A percentile compares a stretch with the other conserved stretches of the same genome.
These are phyloP conservation scores for Clupea harengus DNA, from an alignment of 2,113 vertebrate species.

Conservation along the genomic window DNA sequence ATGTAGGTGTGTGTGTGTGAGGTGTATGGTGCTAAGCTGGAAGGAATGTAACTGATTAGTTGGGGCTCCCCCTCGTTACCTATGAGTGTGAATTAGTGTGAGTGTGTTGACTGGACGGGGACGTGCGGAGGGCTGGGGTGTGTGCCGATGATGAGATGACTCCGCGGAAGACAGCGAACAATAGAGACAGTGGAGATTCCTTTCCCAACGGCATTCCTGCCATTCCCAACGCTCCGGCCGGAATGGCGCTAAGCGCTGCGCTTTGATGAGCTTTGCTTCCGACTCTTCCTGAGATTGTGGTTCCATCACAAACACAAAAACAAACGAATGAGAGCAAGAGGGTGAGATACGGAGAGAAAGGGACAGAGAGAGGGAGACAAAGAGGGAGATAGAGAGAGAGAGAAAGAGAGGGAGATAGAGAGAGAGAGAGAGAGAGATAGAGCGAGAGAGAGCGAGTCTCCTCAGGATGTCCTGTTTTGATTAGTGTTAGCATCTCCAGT, in stretches of 20 bases:
- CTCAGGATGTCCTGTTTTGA: slow-evolving; percentile 99
- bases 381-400: background rate
- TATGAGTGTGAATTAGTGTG: slow-evolving; percentile 19
- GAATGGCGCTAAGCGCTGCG: slow-evolving; percentile 80
- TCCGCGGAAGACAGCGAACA: slow-evolving; percentile 93
- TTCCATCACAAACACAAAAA: slow-evolving; percentile 83
- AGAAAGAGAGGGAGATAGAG: slow-evolving; percentile 58
- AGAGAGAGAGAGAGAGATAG: slow-evolving; percentile 67
- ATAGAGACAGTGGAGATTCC: slow-evolving; percentile 98
- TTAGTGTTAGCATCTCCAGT: slow-evolving; percentile 94
- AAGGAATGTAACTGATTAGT: slow-evolving; percentile 40
- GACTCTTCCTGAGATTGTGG: slow-evolving; percentile 99
- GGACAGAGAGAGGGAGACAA: background rate
- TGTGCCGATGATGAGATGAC: slow-evolving; percentile 57
- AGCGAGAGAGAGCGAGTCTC: slow-evolving; percentile 79
- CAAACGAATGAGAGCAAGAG: slow-evolving; percentile 59
- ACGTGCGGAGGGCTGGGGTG: slow-evolving; percentile 56
- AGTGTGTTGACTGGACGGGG: background rate
- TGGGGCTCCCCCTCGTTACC: slow-evolving; percentile 23
- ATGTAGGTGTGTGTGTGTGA: slow-evolving; percentile 3
- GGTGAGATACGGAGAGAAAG: slow-evolving; percentile 20
- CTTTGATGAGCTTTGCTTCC: slow-evolving; percentile 97
- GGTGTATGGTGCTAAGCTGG: slow-evolving; percentile 54
- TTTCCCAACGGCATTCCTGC: slow-evolving; percentile 89
- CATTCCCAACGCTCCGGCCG: slow-evolving; percentile 72